phyloP scores from a whole-genome alignment of 2,888 invertebrate genomes.

The Drosophila tanythrix region DNA sequence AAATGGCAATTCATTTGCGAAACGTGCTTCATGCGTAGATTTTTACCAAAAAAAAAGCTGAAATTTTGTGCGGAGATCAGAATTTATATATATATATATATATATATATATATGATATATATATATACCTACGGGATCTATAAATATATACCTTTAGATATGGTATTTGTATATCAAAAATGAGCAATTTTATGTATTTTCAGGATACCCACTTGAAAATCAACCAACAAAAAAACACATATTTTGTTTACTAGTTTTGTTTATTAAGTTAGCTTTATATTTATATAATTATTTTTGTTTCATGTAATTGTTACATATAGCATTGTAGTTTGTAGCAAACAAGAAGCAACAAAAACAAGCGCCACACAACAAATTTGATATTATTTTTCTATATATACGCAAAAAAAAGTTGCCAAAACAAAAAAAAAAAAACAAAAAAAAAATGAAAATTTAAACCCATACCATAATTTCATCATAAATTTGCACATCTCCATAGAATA shows the following conservation, averaged over 20 bases:
- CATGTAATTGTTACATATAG: slow-evolving; percentile 54
- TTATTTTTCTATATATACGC: slow-evolving; percentile 50
- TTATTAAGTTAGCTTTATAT: slow-evolving; percentile 63
- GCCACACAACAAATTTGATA: slow-evolving; percentile 36
- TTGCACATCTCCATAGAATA: slow-evolving; percentile 69
- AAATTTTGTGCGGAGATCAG: slow-evolving; percentile 77
- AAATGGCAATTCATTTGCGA: slow-evolving; percentile 74
- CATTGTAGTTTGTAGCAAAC: slow-evolving; percentile 58
- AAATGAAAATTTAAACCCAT: slow-evolving; percentile 16
- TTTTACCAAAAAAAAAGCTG: slow-evolving; percentile 74
- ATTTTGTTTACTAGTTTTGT: slow-evolving; percentile 29
- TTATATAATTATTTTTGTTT: slow-evolving; percentile 57
- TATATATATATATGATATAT: slow-evolving; percentile 23
- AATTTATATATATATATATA: slow-evolving; percentile 71
- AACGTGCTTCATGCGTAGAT: slow-evolving; percentile 78
- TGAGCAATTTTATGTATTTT: slow-evolving; percentile 75
- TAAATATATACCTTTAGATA: slow-evolving; percentile 68
- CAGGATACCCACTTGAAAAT: slow-evolving; percentile 50
- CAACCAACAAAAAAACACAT: slow-evolving; percentile 23
- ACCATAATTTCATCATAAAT: slow-evolving; percentile 36
- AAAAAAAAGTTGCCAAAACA: slow-evolving; percentile 50
- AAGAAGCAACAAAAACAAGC: slow-evolving; percentile 35
- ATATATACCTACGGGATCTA: slow-evolving; percentile 59
- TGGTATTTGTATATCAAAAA: slow-evolving; percentile 77
- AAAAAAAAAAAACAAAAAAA: slow-evolving; percentile 6